These are phyloP conservation scores for Fissipunctia ypsillon DNA, from an alignment of 2,888 invertebrate species.

Conservation along the genomic window DNA sequence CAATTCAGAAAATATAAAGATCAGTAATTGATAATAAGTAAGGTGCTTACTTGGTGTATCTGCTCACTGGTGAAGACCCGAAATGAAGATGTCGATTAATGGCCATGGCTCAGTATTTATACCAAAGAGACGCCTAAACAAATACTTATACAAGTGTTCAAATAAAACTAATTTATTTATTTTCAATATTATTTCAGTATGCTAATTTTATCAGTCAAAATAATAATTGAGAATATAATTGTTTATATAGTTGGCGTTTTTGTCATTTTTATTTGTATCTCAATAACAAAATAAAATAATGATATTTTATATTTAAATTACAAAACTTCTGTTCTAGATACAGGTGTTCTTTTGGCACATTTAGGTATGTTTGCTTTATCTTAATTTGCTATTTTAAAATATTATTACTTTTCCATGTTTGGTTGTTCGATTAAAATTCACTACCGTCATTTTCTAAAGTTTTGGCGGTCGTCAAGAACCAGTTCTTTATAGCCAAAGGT, in stretches of 20 bases:
- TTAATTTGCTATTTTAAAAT: conserved; percentile 1
- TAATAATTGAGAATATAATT: neutral
- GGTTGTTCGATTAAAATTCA: neutral
- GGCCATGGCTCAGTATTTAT: conserved; percentile 15
- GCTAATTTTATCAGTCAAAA: neutral
- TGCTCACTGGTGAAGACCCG: neutral
- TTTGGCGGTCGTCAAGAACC: neutral
- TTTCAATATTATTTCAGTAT: neutral
- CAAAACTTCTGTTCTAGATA: neutral
- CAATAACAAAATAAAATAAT: neutral
- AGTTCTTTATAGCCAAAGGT: neutral
- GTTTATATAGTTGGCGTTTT: neutral
- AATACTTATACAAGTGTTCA: conserved; percentile 32
- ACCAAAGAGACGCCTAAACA: neutral
- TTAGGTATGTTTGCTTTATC: neutral
- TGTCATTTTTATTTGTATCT: neutral
- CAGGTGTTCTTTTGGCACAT: conserved; percentile 7
- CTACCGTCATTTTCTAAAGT: too few relatives aligned
- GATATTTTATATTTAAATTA: neutral
- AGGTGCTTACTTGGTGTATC: conserved; percentile 15
- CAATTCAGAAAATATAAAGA: neutral
- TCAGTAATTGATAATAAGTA: neutral
- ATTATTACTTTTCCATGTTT: neutral
- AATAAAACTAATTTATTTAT: neutral
- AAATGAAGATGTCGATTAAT: conserved; percentile 12